A percentile compares a stretch with the other conserved stretches of the same genome.
Conservation (phyloP, 2,888 invertebrate genomes). For the Deilephila elpenor region DNA sequence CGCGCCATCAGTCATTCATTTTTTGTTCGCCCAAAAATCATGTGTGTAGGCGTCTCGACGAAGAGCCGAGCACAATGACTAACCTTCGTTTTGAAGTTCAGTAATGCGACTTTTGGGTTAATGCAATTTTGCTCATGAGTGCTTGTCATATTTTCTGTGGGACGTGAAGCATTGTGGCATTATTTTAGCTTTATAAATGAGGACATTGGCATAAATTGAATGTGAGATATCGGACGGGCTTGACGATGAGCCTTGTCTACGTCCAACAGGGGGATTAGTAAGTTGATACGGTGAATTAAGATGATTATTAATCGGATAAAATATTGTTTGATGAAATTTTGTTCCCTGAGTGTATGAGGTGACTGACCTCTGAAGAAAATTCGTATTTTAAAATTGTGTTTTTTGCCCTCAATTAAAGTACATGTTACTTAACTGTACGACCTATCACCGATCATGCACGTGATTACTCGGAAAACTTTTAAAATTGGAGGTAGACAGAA, state of each 20-base stretch:
- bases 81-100: slow-evolving; percentile 57
- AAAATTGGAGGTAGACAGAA: too few relatives aligned
- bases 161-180: slow-evolving; percentile 13
- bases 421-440: too few relatives aligned
- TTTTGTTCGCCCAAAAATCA: slow-evolving; percentile 54
- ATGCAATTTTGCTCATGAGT: slow-evolving; percentile 15
- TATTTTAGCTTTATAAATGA: slow-evolving; percentile 10
- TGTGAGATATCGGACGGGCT: not conserved
- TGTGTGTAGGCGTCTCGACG: slow-evolving; percentile 54
- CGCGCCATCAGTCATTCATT: slow-evolving; percentile 49
- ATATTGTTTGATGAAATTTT: not conserved
- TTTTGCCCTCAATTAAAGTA: too few relatives aligned
- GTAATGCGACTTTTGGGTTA: slow-evolving; percentile 39
- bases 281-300: not conserved
- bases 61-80: slow-evolving; percentile 52
- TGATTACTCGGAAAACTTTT: too few relatives aligned
- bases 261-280: slow-evolving; percentile 7
- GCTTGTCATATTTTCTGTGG: slow-evolving; percentile 14
- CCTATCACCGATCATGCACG: too few relatives aligned
- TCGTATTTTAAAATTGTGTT: too few relatives aligned
- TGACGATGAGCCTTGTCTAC: slow-evolving; percentile 9
- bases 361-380: not conserved
- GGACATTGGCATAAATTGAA: slow-evolving; percentile 10
- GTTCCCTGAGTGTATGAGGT: not conserved
- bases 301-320: not conserved